Conservation (phyloP, 2,113 vertebrate genomes). For the Percina caprodes region DNA sequence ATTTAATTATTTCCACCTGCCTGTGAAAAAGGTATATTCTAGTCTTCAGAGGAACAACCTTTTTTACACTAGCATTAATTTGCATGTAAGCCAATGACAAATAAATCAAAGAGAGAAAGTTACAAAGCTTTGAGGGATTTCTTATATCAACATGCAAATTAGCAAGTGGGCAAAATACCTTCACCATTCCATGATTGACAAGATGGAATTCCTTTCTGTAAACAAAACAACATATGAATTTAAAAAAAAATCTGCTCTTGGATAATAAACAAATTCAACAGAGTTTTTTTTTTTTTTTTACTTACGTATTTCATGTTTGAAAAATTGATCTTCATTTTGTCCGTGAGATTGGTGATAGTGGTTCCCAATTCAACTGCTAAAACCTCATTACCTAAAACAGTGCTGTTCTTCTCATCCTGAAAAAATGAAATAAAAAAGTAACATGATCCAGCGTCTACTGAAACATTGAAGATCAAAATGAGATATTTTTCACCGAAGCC, state of each 20-base stretch:
- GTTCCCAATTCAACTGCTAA: conserved; percentile 78
- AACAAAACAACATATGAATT: conserved; percentile 16
- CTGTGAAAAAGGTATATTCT: too few relatives aligned
- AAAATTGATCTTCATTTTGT: conserved; percentile 63
- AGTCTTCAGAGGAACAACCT: too few relatives aligned
- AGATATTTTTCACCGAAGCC: conserved; percentile 40
- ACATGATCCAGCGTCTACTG: background rate
- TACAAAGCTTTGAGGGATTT: too few relatives aligned
- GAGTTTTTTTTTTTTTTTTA: background rate
- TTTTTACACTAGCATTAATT: too few relatives aligned
- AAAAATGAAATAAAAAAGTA: background rate
- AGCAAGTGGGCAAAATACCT: conserved; percentile 56
- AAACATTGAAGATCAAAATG: background rate
- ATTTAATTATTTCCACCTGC: too few relatives aligned
- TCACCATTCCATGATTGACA: conserved; percentile 79
- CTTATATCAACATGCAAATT: too few relatives aligned
- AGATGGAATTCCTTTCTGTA: conserved; percentile 39
- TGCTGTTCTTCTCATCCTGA: conserved; percentile 69
- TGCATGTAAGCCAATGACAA: too few relatives aligned
- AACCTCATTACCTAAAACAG: conserved; percentile 60
- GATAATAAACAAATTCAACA: background rate
- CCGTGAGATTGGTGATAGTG: conserved; percentile 60
- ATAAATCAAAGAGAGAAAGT: too few relatives aligned
- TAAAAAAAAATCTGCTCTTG: background rate
- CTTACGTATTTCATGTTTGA: conserved; percentile 44